Base-by-base conservation (phyloP, 2,888 invertebrate genomes). In the Stratiomys singularior region DNA sequence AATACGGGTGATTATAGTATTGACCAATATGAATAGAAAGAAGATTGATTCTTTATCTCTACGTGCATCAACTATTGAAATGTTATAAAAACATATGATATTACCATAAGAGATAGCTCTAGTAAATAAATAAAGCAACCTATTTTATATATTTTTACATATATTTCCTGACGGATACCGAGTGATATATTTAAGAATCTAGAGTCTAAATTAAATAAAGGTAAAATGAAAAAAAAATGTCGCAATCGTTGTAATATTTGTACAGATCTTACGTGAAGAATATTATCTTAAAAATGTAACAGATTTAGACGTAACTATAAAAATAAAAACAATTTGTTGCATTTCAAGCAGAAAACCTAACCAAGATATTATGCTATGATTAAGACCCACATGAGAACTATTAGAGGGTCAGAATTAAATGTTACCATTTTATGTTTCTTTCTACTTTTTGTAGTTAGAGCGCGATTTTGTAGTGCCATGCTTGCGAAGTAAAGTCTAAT, bases 1-100 rank as follows among this genome's bases (percentile, higher is more conserved):
- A 69, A 69, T 69, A 47, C 69, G 69, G 69, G 69, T 69, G 69
- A 69, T 69, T 69, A 47, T 69, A 69, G 46, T 69, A 69, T 46
- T 69, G 69, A 69, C 69, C 69, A 69, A 69, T 69, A n/a, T 18
- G 44, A n/a, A 69, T 30, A 47, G 28, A 64, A 64, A 23, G 30
- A 28, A 66, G n/a, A n/a, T 18, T n/a, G 37, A 37, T 13, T 66
- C 44, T 66, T 37, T 37, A 37, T 21, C 30, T 37, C 23, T 30
- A 66, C 37, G 44, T 66, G 13, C 69, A 69, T 23, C 69, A 69
- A 47, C 47, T 47, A 30, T 47, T 69, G 23, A 25, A 37, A 37
- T 47, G 47, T 47, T 66, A 66, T 21, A 18, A 44, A 44, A 15
- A 37, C n/a, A n/a, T n/a, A n/a, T 44, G 37, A 66, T 37, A 44